Evolutionary conservation across 2,113 vertebrate species (phyloP), one percentile per base, ranked within the genome.

Genomic region (Sisor rabdophorus): DNA sequence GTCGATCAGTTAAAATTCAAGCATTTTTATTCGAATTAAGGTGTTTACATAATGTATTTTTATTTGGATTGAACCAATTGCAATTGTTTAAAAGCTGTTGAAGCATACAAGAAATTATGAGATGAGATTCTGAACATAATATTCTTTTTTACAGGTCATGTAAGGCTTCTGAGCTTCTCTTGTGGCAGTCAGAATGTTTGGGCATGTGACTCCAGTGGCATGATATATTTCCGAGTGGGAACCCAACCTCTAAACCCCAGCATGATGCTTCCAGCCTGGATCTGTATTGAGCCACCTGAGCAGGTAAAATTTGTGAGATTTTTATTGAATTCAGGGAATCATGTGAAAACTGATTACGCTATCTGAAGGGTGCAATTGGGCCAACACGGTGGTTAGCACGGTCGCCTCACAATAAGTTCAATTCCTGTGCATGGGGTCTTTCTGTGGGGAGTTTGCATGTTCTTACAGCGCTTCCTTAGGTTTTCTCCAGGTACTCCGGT

Each of bases 231-330:
- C 89, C 92, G 97, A 11, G 96, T 99, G 0, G 97, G 97, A 79
- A 99, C 96, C 9, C 97, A 98, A 44, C 97, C 97, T 2, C 84
- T 99, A 61, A 98, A 99, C 84, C 94, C 97, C 1, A 99, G 93
- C 82, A 93, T 98, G 92, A 99, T 99, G 97, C 92, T 99, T 61
- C 97, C 97, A 0, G 97, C 97, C 0, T 99, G 97, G 97, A 98
- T 99, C 86, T 92, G 91, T 80, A 97, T 99, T 24, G 95, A 98
- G 68, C 93, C 95, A 6, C 96, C 95, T 11, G 87, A 89, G 50
- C 96, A 95, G 94, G 95, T 97, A 91, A 85, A 78, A n/a, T n/a
- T n/a, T n/a, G n/a, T n/a, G n/a, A n/a, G n/a, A n/a, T n/a, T n/a
- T n/a, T n/a, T n/a, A n/a, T n/a, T n/a, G n/a, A n/a, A n/a, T n/a